Evolutionary conservation across 2,113 vertebrate species (phyloP).

Genomic region (Heterotis niloticus): DNA sequence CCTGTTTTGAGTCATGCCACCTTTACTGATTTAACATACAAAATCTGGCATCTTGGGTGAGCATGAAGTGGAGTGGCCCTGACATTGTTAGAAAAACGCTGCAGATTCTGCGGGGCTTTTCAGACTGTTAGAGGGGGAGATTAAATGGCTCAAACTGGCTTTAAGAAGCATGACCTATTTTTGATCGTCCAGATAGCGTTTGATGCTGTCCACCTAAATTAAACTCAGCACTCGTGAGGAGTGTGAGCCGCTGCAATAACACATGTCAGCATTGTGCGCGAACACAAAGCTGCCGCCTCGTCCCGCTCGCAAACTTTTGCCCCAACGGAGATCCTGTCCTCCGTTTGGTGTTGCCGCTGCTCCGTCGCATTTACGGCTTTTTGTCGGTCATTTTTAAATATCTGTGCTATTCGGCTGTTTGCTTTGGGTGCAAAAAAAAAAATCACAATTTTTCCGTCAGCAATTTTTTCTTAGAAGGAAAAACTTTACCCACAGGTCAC

Average conservation of each 20-base stretch:
- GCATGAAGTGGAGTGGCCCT: conserved; percentile 10
- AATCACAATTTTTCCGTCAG: neutral
- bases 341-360: neutral
- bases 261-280: conserved; percentile 66
- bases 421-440: neutral
- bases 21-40: neutral
- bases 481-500: neutral
- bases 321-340: too few relatives aligned
- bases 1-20: neutral
- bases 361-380: neutral
- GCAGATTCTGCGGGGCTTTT: conserved; percentile 56
- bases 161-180: conserved; percentile 69
- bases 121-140: conserved; percentile 61
- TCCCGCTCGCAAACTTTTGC: conserved; percentile 61
- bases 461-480: neutral
- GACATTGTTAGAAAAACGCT: conserved; percentile 46
- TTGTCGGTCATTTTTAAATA: neutral
- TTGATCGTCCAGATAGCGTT: conserved; percentile 63
- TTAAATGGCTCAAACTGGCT: conserved; percentile 67
- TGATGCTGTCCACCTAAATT: conserved; percentile 67
- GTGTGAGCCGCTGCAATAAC: conserved; percentile 65
- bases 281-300: conserved; percentile 60
- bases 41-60: too few relatives aligned
- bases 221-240: conserved; percentile 57
- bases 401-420: neutral